A percentile compares a stretch with the other conserved stretches of the same genome.
These are phyloP conservation scores for Seison nebaliae DNA, from an alignment of 1,140 invertebrate genomes.

Conservation along the genomic window DNA sequence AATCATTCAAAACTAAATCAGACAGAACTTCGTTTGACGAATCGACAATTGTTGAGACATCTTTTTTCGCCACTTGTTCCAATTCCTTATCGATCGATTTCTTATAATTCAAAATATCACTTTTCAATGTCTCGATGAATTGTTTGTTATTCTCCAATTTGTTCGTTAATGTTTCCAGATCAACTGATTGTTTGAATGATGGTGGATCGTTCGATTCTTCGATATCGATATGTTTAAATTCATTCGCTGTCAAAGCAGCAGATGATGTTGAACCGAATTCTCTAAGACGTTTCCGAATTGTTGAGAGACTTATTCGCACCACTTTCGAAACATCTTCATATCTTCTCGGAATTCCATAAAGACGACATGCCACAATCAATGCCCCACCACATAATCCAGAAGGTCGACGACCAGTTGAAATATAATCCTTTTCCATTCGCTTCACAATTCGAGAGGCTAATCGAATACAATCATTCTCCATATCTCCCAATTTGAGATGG, in stretches of 20 bases:
- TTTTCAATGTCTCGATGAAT: slow-evolving; percentile 4
- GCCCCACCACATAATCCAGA: slow-evolving; percentile 86
- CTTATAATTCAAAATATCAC: slow-evolving; percentile 3
- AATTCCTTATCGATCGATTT: slow-evolving; percentile 10
- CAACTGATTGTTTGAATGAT: slow-evolving; percentile 4
- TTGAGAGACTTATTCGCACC: slow-evolving; percentile 43
- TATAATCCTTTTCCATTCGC: slow-evolving; percentile 88
- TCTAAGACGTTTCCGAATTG: slow-evolving; percentile 35
- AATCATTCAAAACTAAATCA: too few relatives aligned
- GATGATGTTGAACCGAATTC: slow-evolving; percentile 88
- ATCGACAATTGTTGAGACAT: too few relatives aligned
- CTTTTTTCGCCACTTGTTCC: slow-evolving; percentile 3
- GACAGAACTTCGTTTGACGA: too few relatives aligned
- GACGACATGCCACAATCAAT: slow-evolving; percentile 60
- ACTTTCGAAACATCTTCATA: slow-evolving; percentile 68
- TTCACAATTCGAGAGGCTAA: slow-evolving; percentile 71
- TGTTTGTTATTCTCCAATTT: slow-evolving; percentile 12
- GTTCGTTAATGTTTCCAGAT: slow-evolving; percentile 33
- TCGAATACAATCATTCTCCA: slow-evolving; percentile 71
- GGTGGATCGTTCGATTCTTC: slow-evolving; percentile 87
- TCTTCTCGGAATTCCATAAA: slow-evolving; percentile 64
- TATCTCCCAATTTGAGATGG: slow-evolving; percentile 61
- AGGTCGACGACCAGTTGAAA: slow-evolving; percentile 71
- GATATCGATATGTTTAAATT: slow-evolving; percentile 83
- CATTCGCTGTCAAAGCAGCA: slow-evolving; percentile 59